Evolutionary conservation across 2,113 vertebrate genomes (phyloP).

Genomic region (Silurus glanis): DNA sequence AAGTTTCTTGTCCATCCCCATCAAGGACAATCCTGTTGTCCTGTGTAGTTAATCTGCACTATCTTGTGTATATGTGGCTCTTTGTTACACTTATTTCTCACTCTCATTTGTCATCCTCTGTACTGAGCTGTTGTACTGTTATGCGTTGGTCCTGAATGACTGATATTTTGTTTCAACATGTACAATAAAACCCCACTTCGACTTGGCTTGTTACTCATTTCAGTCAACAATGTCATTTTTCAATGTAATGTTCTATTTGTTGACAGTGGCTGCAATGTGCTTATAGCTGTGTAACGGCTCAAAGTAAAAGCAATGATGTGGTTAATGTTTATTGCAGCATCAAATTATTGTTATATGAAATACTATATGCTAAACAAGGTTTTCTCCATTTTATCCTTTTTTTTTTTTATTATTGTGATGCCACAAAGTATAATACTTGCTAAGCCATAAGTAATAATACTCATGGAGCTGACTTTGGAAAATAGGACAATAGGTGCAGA

Average conservation of each 20-base stretch:
- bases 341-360: too few relatives aligned
- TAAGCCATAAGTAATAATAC: too few relatives aligned
- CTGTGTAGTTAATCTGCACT: too few relatives aligned
- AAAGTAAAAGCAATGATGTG: neutral
- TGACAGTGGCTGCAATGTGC: neutral
- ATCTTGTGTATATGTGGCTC: neutral
- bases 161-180: neutral
- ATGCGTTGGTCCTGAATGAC: neutral
- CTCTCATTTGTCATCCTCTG: neutral
- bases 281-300: neutral
- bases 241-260: neutral
- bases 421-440: too few relatives aligned
- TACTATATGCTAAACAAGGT: too few relatives aligned
- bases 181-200: neutral
- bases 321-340: too few relatives aligned
- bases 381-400: too few relatives aligned
- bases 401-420: too few relatives aligned
- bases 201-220: neutral
- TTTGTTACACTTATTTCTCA: neutral
- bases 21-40: too few relatives aligned
- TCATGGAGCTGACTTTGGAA: too few relatives aligned
- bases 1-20: too few relatives aligned
- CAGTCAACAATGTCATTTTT: neutral
- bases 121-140: neutral
- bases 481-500: too few relatives aligned